Percentiles rank a stretch among this genome's conserved stretches.
phyloP scores from a whole-genome alignment of 1,140 invertebrate genomes.

The Steinernema khuongi region DNA sequence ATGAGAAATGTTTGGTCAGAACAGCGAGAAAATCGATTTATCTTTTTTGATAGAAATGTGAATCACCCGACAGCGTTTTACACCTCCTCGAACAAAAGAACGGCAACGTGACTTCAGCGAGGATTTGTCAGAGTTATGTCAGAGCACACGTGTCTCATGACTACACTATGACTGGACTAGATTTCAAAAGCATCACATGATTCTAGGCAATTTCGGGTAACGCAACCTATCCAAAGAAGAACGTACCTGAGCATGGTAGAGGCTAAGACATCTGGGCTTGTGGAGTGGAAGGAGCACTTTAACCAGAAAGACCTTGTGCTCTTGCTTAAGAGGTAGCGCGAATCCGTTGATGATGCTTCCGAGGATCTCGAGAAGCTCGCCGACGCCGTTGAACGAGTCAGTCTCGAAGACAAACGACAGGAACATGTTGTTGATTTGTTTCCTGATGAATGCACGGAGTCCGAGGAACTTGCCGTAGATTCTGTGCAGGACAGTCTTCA shows the following conservation, averaged over 20 bases:
- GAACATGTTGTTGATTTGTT: constrained; percentile 59
- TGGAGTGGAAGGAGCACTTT: constrained; percentile 84
- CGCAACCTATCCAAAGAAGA: constrained; percentile 22
- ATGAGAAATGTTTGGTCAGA: no score
- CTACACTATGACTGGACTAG: no score
- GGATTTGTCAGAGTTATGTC: no score
- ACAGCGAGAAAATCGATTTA: no score
- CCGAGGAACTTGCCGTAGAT: constrained; percentile 58
- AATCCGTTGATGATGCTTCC: constrained; percentile 65
- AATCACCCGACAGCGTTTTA: no score
- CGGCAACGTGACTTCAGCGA: no score
- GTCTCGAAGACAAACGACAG: constrained; percentile 92
- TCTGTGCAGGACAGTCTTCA: constrained; percentile 57
- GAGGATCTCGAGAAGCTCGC: constrained; percentile 92
- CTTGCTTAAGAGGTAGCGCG: constrained; percentile 71
- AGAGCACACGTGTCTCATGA: no score
- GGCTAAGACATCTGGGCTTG: constrained; percentile 53
- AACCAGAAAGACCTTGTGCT: constrained; percentile 84
- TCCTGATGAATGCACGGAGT: constrained; percentile 57
- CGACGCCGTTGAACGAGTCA: constrained; percentile 96
- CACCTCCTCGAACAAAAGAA: no score
- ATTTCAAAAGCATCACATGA: no score
- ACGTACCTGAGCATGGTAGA: constrained; percentile 58
- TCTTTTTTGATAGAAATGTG: no score
- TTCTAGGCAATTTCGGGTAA: no score